Percentiles rank a stretch among this genome's conserved stretches.
These are phyloP conservation scores for Drosophila quasianomalipes DNA, from an alignment of 2,888 invertebrate genomes.

Conservation along the genomic window DNA sequence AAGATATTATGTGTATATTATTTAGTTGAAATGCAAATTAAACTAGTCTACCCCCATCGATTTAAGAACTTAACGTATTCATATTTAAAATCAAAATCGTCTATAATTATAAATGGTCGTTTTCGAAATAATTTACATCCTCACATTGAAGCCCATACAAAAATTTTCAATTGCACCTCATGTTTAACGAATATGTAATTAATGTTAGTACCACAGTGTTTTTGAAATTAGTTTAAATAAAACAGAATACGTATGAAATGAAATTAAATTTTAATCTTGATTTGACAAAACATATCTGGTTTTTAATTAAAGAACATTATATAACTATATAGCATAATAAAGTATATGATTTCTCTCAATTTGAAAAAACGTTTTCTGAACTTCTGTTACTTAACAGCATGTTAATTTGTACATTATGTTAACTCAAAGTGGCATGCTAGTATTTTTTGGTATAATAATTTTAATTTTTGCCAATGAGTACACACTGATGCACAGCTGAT, in stretches of 20 bases:
- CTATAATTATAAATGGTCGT: conserved; percentile 27
- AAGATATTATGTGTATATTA: conserved; percentile 61
- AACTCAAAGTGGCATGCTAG: conserved; percentile 25
- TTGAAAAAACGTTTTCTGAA: neutral
- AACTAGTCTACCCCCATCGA: conserved; percentile 49
- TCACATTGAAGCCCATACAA: conserved; percentile 25
- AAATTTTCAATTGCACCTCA: conserved; percentile 65
- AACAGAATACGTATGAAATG: conserved; percentile 50
- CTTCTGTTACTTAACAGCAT: conserved; percentile 3
- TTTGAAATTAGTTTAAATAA: conserved; percentile 67
- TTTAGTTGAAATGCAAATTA: conserved; percentile 54
- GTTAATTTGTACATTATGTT: neutral
- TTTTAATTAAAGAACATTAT: neutral
- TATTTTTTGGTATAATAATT: conserved; percentile 26
- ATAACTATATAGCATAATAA: too few relatives aligned
- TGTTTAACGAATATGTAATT: conserved; percentile 48
- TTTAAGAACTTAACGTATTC: conserved; percentile 51
- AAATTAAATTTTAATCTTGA: conserved; percentile 55
- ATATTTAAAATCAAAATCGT: conserved; percentile 36
- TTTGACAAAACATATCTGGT: conserved; percentile 28
- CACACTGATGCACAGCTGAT: conserved; percentile 52
- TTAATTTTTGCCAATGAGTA: conserved; percentile 19
- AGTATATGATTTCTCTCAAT: neutral
- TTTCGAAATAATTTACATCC: conserved; percentile 44
- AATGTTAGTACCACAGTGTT: conserved; percentile 75